phyloP scores from a whole-genome alignment of 23 tunicate species.

The Trididemnum miniatum region DNA sequence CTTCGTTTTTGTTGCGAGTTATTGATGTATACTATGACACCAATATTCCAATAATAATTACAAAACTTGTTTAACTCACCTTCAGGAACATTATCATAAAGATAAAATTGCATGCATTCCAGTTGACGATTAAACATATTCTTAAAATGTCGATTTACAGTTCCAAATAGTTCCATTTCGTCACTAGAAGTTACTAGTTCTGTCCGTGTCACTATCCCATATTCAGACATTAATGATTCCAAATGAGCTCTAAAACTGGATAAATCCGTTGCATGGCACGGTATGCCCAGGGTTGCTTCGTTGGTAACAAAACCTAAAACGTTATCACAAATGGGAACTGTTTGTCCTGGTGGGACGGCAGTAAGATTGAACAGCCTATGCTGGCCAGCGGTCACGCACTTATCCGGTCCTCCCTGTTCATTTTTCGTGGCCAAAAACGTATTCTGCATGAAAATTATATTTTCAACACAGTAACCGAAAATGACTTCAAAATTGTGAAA shows the following conservation, averaged over 20 bases:
- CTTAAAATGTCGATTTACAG: constrained; percentile 78
- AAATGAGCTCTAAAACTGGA: constrained; percentile 56
- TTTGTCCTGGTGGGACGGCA: too few relatives aligned
- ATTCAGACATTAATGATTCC: constrained; percentile 54
- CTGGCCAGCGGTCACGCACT: too few relatives aligned
- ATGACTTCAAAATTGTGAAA: too few relatives aligned
- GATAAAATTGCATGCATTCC: constrained; percentile 68
- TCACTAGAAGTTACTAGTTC: constrained; percentile 66
- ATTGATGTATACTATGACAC: too few relatives aligned
- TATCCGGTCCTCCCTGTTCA: too few relatives aligned
- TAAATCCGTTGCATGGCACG: constrained; percentile 59
- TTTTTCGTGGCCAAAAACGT: too few relatives aligned
- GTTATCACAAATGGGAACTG: too few relatives aligned
- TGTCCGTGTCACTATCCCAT: constrained; percentile 55
- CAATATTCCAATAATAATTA: too few relatives aligned
- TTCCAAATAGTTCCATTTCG: constrained; percentile 94
- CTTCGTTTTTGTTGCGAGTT: too few relatives aligned
- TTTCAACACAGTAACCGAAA: too few relatives aligned
- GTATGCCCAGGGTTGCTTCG: constrained; percentile 60
- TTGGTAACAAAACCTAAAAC: constrained; percentile 77
- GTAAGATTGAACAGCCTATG: too few relatives aligned
- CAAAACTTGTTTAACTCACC: constrained; percentile 26
- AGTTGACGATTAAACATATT: constrained; percentile 54
- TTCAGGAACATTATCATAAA: constrained; percentile 78
- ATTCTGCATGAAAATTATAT: too few relatives aligned